Percentiles rank a stretch among this genome's conserved stretches.
Evolutionary conservation across 92 coral and sea anemone species (phyloP).

Genomic region (Umimayanthus kanabou): DNA sequence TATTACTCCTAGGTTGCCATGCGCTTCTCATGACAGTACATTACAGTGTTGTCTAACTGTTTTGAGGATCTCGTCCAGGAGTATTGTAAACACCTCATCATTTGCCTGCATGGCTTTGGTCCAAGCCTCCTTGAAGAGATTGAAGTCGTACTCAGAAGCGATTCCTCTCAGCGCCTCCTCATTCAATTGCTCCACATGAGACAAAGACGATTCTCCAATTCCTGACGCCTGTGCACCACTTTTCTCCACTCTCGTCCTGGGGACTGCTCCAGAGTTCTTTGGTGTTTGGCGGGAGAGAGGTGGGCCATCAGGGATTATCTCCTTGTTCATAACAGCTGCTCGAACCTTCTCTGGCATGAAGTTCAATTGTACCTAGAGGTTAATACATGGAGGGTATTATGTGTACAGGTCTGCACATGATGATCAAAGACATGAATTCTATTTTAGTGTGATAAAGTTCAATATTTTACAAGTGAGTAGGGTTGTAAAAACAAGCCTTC

Average conservation of each 20-base stretch:
- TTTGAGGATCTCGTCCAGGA: neutral
- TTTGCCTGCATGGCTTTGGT: slow-evolving; percentile 83
- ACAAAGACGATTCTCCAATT: slow-evolving; percentile 10
- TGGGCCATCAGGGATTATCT: slow-evolving; percentile 58
- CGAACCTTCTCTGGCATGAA: slow-evolving; percentile 88
- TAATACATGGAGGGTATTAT: neutral
- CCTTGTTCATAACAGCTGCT: slow-evolving; percentile 70
- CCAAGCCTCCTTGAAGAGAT: slow-evolving; percentile 92
- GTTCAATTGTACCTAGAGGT: slow-evolving; percentile 51
- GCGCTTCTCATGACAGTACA: too few relatives aligned
- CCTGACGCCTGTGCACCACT: slow-evolving; percentile 35
- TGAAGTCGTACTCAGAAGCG: slow-evolving; percentile 76
- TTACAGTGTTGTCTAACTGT: too few relatives aligned
- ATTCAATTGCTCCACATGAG: slow-evolving; percentile 72
- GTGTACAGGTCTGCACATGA: neutral
- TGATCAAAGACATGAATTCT: too few relatives aligned
- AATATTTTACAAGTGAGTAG: too few relatives aligned
- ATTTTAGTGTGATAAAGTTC: too few relatives aligned
- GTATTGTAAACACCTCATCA: slow-evolving; percentile 69
- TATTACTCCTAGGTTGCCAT: too few relatives aligned
- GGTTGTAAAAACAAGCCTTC: too few relatives aligned
- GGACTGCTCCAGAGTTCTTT: slow-evolving; percentile 30
- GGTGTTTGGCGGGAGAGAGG: slow-evolving; percentile 24
- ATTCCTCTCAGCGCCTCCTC: slow-evolving; percentile 77
- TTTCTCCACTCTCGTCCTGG: slow-evolving; percentile 7